Base-by-base conservation (phyloP, 2,113 vertebrate genomes). In the Upupa epops region DNA sequence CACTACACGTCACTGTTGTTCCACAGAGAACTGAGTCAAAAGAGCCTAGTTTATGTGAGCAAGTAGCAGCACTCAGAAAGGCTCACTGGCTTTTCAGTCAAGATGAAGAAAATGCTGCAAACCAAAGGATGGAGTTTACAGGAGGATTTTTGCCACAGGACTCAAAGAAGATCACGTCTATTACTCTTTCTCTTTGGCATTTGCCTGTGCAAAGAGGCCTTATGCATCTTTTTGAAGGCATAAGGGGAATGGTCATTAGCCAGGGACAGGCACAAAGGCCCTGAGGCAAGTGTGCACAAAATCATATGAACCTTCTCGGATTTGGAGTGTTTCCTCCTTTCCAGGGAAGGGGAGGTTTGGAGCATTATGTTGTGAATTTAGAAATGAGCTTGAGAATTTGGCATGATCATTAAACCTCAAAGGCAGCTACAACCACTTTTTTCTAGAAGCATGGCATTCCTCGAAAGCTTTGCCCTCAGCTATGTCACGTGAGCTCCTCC, bases 1-100 rank as follows among this genome's bases (percentile, higher is more conserved):
- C 96, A 6, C 96, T 54, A 91, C 84, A 60, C 28, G 96, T 93
- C 95, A 89, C 91, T 96, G 68, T 94, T 95, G 96, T 64, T 96
- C 86, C 89, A 89, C 84, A 60, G 11, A 87, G 65, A 28, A 46
- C n/a, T n/a, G 29, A 69, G 13, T 74, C 49, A 42, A 17, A 12
- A 42, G 36, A 25, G 31, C 3, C 61, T 61, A 18, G 3, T 68
- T 61, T 19, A 28, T 40, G n/a, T 9, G 55, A 64, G 37, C 37
- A 7, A 29, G 7, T 1, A 65, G 70, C 58, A 71, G 37, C 9
- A 7, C 34, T 22, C 4, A 2, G 5, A 22, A 45, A 48, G 24
- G 2, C n/a, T 46, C 1, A 55, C 59, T 52, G 36, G 59, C 56
- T 82, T 65, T 51, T 31, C 74, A 55, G 0, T 8, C 52, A 40